A percentile compares a stretch with the other conserved stretches of the same genome.
Evolutionary conservation across 2,797 vertebrate species (phyloP).

Genomic region (Leptatherina wallacei): DNA sequence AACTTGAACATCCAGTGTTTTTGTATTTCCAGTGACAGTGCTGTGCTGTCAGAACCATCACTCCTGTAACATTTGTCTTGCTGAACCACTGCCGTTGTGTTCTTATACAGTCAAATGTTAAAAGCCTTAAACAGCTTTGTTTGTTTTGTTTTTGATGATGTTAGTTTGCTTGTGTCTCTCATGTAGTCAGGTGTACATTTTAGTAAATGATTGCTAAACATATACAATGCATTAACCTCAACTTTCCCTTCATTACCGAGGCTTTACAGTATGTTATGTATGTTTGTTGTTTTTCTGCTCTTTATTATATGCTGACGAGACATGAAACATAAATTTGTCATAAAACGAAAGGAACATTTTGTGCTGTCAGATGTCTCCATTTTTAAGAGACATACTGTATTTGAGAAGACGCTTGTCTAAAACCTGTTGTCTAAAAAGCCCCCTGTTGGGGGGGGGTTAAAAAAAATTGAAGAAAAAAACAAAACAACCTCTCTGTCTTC

Average conservation of each 20-base stretch:
- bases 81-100: conserved; percentile 49
- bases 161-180: conserved; percentile 44
- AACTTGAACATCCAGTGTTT: conserved; percentile 16
- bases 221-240: conserved; percentile 23
- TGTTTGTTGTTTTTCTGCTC: conserved; percentile 5
- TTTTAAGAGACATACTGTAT: conserved; percentile 9
- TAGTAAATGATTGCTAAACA: conserved; percentile 31
- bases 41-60: conserved; percentile 25
- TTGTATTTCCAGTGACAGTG: conserved; percentile 42
- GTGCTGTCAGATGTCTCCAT: conserved; percentile 13
- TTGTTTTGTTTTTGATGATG: conserved; percentile 50
- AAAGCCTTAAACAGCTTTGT: conserved; percentile 63
- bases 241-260: conserved; percentile 20
- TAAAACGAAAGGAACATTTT: conserved; percentile 11
- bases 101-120: conserved; percentile 51
- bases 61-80: conserved; percentile 51
- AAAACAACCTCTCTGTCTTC: background rate
- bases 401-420: conserved; percentile 7
- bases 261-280: conserved; percentile 10
- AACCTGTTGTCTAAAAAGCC: conserved; percentile 1
- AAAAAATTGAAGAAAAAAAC: background rate
- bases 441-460: no score
- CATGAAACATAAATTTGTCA: conserved; percentile 9
- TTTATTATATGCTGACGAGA: conserved; percentile 15
- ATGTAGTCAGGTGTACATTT: conserved; percentile 59